A percentile compares a stretch with the other conserved stretches of the same genome.
Evolutionary conservation across 2,113 vertebrate genomes (phyloP).

Genomic region (Ochotona princeps): DNA sequence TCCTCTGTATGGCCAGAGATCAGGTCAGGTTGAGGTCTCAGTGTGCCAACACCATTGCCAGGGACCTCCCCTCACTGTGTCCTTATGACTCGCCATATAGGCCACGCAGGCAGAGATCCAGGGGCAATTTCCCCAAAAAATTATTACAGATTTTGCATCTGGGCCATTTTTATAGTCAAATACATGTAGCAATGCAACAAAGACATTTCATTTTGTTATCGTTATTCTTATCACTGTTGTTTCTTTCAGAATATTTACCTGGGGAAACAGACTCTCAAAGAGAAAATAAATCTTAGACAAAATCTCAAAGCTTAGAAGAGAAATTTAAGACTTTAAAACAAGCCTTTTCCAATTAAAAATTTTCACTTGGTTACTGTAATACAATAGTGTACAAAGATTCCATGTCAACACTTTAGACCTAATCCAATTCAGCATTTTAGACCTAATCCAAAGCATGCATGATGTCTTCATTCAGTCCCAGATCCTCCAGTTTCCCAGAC

Average conservation of each 20-base stretch:
- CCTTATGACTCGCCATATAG: too few species aligned
- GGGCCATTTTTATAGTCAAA: slow-evolving; percentile 6
- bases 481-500: neutral
- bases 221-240: neutral
- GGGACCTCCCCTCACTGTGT: too few species aligned
- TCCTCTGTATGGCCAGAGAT: too few species aligned
- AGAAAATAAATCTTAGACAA: neutral
- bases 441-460: neutral
- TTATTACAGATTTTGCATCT: too few species aligned
- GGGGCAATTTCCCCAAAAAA: too few species aligned
- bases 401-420: neutral
- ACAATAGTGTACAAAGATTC: neutral
- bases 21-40: too few species aligned
- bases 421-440: neutral
- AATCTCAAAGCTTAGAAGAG: neutral
- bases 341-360: neutral
- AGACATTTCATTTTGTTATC: neutral
- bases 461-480: neutral
- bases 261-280: neutral
- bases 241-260: slow-evolving; percentile 1
- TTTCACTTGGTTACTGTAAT: neutral
- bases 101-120: too few species aligned
- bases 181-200: neutral
- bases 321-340: neutral
- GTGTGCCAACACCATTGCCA: too few species aligned